These are phyloP conservation scores for Polydrusus cervinus DNA, from an alignment of 2,888 invertebrate species.

Conservation along the genomic window DNA sequence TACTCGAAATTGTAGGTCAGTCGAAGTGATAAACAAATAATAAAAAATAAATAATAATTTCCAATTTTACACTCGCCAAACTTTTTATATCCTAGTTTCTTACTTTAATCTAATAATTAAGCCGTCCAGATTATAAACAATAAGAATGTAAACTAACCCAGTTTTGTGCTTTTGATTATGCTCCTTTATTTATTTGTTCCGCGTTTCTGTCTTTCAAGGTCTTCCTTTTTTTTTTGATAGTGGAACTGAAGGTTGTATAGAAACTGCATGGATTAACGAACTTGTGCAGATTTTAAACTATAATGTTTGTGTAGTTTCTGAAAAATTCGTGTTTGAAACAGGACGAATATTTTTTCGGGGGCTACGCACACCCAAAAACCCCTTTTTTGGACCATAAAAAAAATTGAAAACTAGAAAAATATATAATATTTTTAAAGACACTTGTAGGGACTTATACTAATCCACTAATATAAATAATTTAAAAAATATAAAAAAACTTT, in stretches of 20 bases:
- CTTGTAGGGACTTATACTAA: too few relatives aligned
- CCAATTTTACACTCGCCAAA: neutral
- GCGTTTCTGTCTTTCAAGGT: conserved; percentile 16
- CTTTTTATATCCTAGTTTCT: conserved; percentile 20
- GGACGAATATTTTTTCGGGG: too few relatives aligned
- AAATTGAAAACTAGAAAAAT: too few relatives aligned
- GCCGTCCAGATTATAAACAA: conserved; percentile 19
- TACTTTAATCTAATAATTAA: conserved; percentile 19
- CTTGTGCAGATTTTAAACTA: too few relatives aligned
- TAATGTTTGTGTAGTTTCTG: too few relatives aligned
- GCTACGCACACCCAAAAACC: too few relatives aligned
- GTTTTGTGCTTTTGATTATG: conserved; percentile 13
- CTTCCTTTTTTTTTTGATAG: neutral
- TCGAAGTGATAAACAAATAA: conserved; percentile 15
- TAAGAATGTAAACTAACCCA: conserved; percentile 23
- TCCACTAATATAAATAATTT: too few relatives aligned
- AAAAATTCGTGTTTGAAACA: too few relatives aligned
- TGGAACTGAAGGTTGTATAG: neutral
- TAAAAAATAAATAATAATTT: conserved; percentile 12
- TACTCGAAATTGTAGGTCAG: conserved; percentile 2
- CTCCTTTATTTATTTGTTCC: conserved; percentile 20
- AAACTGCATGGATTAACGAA: too few relatives aligned
- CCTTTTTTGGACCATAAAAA: too few relatives aligned
- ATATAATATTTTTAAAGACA: too few relatives aligned
- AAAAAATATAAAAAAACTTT: too few relatives aligned